A percentile compares a stretch with the other conserved stretches of the same genome.
These are phyloP conservation scores for Choristoneura fumiferana DNA, from an alignment of 1,140 invertebrate species.

Conservation along the genomic window DNA sequence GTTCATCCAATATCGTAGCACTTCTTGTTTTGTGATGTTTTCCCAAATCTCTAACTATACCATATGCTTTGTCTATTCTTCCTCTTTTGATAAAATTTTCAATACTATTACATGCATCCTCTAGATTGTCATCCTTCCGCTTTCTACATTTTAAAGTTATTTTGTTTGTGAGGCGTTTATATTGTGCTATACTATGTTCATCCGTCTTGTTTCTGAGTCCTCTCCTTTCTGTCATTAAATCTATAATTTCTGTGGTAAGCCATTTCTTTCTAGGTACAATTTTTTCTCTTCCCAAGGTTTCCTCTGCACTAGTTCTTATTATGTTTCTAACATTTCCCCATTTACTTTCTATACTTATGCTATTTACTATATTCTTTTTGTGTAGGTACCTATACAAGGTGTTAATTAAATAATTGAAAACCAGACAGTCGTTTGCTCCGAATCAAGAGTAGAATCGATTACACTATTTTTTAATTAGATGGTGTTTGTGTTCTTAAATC, in stretches of 20 bases:
- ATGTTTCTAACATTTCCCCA: not conserved
- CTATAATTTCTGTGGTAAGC: conserved; percentile 7
- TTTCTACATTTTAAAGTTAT: conserved; percentile 4
- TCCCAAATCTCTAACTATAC: not conserved
- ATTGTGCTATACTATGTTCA: not conserved
- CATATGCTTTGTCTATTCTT: conserved; percentile 4
- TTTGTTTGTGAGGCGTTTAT: not conserved
- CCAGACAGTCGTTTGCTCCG: no score
- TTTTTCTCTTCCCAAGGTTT: not conserved
- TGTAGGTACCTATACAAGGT: no score
- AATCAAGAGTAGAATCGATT: no score
- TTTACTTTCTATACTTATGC: conserved; percentile 5
- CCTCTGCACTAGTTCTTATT: not conserved
- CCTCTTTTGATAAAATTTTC: conserved; percentile 4
- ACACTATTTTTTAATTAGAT: no score
- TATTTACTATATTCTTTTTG: not conserved
- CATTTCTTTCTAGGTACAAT: conserved; percentile 1
- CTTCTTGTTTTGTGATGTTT: no score
- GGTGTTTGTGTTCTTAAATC: no score
- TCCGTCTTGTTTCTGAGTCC: not conserved
- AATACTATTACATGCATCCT: not conserved
- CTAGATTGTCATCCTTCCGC: not conserved
- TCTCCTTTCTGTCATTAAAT: conserved; percentile 3
- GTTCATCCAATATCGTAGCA: no score
- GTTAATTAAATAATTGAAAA: no score